Percentiles rank a stretch among this genome's conserved stretches.
phyloP scores from a whole-genome alignment of 1,140 invertebrate genomes.

The Arion vulgaris region DNA sequence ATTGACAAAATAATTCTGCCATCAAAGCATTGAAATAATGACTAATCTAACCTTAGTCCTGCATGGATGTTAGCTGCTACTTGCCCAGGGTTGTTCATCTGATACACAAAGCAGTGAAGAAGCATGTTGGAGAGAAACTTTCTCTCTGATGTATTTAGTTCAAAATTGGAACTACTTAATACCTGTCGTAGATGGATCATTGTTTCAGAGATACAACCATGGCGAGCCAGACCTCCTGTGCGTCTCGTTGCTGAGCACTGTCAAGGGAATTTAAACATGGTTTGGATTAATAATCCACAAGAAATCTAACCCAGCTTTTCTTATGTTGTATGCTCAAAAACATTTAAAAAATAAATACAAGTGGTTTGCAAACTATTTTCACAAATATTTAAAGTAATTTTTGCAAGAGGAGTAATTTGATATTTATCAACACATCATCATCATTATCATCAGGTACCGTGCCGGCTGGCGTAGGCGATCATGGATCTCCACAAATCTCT shows the following conservation, averaged over 20 bases:
- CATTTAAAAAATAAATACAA: neutral
- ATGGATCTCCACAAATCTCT: too few relatives aligned
- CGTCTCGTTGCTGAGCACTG: slow-evolving; percentile 80
- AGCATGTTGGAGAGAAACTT: slow-evolving; percentile 81
- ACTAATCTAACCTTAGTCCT: slow-evolving; percentile 14
- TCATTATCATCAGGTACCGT: too few relatives aligned
- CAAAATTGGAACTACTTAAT: slow-evolving; percentile 71
- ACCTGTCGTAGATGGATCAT: slow-evolving; percentile 78
- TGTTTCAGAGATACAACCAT: slow-evolving; percentile 81
- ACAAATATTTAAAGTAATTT: too few relatives aligned
- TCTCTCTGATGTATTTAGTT: slow-evolving; percentile 78
- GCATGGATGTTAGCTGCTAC: slow-evolving; percentile 10
- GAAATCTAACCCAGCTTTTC: neutral
- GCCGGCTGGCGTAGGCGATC: too few relatives aligned
- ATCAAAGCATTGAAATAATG: too few relatives aligned
- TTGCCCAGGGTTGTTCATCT: slow-evolving; percentile 64
- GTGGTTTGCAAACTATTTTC: too few relatives aligned
- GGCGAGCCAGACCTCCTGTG: slow-evolving; percentile 82
- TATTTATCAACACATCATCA: too few relatives aligned
- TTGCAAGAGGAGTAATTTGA: too few relatives aligned
- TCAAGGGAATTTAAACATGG: neutral
- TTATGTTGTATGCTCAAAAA: neutral
- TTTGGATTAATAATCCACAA: neutral
- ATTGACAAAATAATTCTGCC: too few relatives aligned
- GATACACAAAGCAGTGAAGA: slow-evolving; percentile 80